Percentiles rank a stretch among this genome's conserved stretches.
Conservation (phyloP, 1,140 invertebrate species). For the Megalopta genalis region DNA sequence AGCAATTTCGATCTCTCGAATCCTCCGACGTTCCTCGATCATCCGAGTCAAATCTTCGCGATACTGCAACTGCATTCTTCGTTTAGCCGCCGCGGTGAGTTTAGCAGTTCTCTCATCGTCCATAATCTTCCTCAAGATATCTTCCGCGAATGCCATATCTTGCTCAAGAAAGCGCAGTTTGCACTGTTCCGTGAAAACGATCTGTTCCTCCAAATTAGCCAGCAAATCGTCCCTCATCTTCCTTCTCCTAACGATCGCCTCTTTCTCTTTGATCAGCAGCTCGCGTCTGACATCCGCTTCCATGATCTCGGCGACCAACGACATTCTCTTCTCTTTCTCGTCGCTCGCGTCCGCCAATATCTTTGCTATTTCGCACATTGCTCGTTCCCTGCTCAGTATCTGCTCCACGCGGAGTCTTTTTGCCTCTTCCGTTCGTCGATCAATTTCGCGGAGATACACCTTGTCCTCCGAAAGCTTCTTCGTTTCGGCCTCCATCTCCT, state of each 20-base stretch:
- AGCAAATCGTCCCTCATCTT: conserved; percentile 54
- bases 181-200: conserved; percentile 61
- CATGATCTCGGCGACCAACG: conserved; percentile 64
- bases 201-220: conserved; percentile 62
- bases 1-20: conserved; percentile 57
- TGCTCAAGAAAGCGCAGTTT: conserved; percentile 50
- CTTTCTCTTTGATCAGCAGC: conserved; percentile 37
- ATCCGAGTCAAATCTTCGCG: conserved; percentile 64
- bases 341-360: conserved; percentile 52
- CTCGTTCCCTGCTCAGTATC: conserved; percentile 41
- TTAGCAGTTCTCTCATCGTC: conserved; percentile 62
- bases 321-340: conserved; percentile 49
- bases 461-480: conserved; percentile 28
- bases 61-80: conserved; percentile 59
- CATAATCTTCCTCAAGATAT: conserved; percentile 62
- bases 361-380: conserved; percentile 45
- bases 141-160: conserved; percentile 65
- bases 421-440: conserved; percentile 29
- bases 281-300: conserved; percentile 61
- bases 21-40: conserved; percentile 60
- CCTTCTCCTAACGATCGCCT: conserved; percentile 29
- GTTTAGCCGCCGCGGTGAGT: conserved; percentile 59
- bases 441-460: conserved; percentile 51
- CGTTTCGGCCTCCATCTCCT: conserved; percentile 41
- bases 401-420: conserved; percentile 28